These are phyloP conservation scores for Lathronympha strigana DNA, from an alignment of 2,888 invertebrate genomes.

Conservation along the genomic window DNA sequence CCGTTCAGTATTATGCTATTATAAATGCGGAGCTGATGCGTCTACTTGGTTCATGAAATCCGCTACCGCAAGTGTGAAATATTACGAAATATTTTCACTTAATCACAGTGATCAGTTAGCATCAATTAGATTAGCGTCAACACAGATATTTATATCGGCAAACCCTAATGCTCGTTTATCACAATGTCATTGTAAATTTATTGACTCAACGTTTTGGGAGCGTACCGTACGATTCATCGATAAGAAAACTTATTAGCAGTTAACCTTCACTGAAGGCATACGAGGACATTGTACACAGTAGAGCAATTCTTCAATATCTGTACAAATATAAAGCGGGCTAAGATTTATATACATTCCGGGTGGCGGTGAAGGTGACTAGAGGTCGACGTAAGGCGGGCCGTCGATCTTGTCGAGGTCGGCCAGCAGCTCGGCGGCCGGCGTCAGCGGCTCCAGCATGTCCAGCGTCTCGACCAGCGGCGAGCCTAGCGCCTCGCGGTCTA, in stretches of 20 bases:
- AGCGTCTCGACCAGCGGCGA: constrained; percentile 77
- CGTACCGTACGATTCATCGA: constrained; percentile 55
- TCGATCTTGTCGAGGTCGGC: constrained; percentile 80
- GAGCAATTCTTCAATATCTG: constrained; percentile 66
- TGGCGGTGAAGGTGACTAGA: constrained; percentile 66
- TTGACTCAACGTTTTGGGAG: constrained; percentile 77
- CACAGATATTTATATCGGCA: constrained; percentile 21
- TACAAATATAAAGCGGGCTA: constrained; percentile 68
- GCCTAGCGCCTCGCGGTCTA: constrained; percentile 59
- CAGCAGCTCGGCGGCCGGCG: constrained; percentile 69
- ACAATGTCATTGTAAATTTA: constrained; percentile 65
- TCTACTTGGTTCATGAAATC: constrained; percentile 5
- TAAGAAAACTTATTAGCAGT: constrained; percentile 49
- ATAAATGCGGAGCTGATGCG: background rate
- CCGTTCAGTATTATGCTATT: background rate
- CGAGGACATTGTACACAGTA: constrained; percentile 74
- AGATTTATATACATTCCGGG: constrained; percentile 59
- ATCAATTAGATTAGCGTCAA: constrained; percentile 23
- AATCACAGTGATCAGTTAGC: background rate
- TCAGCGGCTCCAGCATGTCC: constrained; percentile 71
- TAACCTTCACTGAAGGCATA: constrained; percentile 81
- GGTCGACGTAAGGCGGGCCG: constrained; percentile 74
- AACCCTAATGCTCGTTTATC: constrained; percentile 51
- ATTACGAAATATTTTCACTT: background rate
- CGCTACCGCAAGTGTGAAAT: background rate